phyloP scores from a whole-genome alignment of 2,888 invertebrate species.

The Cataglyphis rosenhaueri region DNA sequence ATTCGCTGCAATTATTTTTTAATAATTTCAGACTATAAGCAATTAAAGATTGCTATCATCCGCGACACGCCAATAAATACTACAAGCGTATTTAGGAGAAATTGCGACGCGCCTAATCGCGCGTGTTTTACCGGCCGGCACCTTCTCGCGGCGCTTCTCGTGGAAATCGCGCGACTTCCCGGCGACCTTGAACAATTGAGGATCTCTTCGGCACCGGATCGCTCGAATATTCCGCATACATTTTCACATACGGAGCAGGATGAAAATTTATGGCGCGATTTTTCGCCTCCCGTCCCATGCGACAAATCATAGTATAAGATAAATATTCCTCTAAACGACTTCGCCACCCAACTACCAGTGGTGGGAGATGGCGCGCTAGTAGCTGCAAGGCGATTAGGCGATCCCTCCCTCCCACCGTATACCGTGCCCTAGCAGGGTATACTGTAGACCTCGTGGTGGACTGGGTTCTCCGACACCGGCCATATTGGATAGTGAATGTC shows the following conservation, averaged over 20 bases:
- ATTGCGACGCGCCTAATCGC: neutral
- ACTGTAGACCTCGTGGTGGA: constrained; percentile 83
- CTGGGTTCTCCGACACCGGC: constrained; percentile 81
- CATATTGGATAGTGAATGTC: constrained; percentile 86
- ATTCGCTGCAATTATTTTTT: neutral
- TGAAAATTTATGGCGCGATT: constrained; percentile 69
- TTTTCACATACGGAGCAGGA: neutral
- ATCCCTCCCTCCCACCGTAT: constrained; percentile 63
- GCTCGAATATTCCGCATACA: neutral
- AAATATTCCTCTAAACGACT: neutral
- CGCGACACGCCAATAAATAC: neutral
- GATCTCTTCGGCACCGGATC: neutral
- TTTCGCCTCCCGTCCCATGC: constrained; percentile 52
- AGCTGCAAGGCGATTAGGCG: constrained; percentile 76
- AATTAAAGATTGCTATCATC: neutral
- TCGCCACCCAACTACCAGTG: constrained; percentile 58
- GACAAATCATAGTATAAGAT: neutral
- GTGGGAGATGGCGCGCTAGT: constrained; percentile 77
- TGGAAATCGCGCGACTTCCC: constrained; percentile 12
- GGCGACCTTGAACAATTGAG: constrained; percentile 14
- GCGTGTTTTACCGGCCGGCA: neutral
- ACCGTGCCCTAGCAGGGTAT: constrained; percentile 62
- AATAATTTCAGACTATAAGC: neutral
- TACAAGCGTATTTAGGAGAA: neutral
- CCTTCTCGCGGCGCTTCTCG: neutral